These are phyloP conservation scores for Ennomos fuscantarius DNA, from an alignment of 2,888 invertebrate species.

Conservation along the genomic window DNA sequence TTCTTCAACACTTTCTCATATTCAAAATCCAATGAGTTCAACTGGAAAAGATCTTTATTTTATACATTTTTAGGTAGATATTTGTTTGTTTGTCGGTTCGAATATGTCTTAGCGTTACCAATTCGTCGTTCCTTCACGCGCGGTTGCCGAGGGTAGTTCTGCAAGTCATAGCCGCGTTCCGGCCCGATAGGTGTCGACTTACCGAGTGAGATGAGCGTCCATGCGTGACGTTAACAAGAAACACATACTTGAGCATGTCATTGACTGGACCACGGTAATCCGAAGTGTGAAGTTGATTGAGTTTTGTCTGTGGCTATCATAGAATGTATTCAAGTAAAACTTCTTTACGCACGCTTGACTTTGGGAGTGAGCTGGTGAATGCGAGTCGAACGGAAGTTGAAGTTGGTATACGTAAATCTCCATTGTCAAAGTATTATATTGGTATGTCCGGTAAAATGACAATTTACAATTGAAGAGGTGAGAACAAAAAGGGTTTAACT, in stretches of 20 bases:
- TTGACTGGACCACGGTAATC: conserved; percentile 24
- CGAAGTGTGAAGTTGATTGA: conserved; percentile 6
- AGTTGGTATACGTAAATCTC: too few species aligned
- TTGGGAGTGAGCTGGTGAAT: too few species aligned
- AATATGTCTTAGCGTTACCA: conserved; percentile 61
- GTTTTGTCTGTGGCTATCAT: conserved; percentile 8
- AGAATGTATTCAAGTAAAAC: too few species aligned
- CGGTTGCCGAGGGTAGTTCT: conserved; percentile 63
- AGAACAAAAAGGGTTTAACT: too few species aligned
- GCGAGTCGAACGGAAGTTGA: too few species aligned
- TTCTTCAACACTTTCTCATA: not conserved
- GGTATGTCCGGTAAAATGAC: too few species aligned
- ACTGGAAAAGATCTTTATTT: conserved; percentile 33
- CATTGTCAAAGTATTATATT: too few species aligned
- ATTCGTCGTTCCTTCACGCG: conserved; percentile 70
- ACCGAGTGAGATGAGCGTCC: conserved; percentile 18
- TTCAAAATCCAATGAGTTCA: not conserved
- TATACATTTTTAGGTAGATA: conserved; percentile 30
- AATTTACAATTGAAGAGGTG: too few species aligned
- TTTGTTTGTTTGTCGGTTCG: conserved; percentile 32
- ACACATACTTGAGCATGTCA: conserved; percentile 35
- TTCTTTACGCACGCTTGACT: too few species aligned
- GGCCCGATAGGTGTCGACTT: conserved; percentile 60
- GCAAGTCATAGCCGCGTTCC: conserved; percentile 79
- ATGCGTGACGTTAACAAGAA: conserved; percentile 35